Evolutionary conservation across 64 coral and sea anemone genomes (phyloP).

Genomic region (Acropora yongei): DNA sequence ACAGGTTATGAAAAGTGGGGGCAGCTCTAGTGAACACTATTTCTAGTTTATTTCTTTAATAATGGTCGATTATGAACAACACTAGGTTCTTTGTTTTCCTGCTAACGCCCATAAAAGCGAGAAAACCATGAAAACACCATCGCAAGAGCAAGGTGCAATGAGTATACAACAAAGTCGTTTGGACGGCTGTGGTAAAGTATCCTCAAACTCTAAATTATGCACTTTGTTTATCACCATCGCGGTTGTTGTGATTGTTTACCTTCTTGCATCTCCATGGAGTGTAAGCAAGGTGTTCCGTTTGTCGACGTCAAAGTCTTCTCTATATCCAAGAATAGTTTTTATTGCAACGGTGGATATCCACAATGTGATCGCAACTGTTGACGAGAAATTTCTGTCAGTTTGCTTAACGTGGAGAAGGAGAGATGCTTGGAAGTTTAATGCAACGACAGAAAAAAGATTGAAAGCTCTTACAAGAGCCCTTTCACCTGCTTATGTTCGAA

Average conservation of each 20-base stretch:
- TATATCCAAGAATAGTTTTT: background rate
- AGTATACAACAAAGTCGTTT: background rate
- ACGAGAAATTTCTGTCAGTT: conserved; percentile 4
- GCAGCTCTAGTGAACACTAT: too few species aligned
- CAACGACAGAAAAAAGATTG: conserved; percentile 1
- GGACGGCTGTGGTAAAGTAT: background rate
- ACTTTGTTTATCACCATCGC: background rate
- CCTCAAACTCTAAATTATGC: background rate
- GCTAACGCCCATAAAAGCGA: too few species aligned
- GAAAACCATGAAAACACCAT: background rate
- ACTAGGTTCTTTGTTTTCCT: too few species aligned
- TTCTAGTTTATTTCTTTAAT: too few species aligned
- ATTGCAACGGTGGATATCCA: background rate
- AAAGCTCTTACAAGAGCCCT: conserved; percentile 50
- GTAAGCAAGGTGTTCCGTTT: background rate
- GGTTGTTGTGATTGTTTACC: background rate
- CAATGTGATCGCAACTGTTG: background rate
- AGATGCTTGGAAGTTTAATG: background rate
- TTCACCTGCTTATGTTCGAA: conserved; percentile 62
- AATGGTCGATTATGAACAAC: too few species aligned
- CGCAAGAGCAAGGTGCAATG: background rate
- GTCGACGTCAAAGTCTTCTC: background rate
- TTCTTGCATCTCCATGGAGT: background rate
- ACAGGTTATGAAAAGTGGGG: too few species aligned
- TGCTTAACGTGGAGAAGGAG: background rate